Conservation (phyloP, 2,113 vertebrate genomes). For the Patagioenas fasciata region DNA sequence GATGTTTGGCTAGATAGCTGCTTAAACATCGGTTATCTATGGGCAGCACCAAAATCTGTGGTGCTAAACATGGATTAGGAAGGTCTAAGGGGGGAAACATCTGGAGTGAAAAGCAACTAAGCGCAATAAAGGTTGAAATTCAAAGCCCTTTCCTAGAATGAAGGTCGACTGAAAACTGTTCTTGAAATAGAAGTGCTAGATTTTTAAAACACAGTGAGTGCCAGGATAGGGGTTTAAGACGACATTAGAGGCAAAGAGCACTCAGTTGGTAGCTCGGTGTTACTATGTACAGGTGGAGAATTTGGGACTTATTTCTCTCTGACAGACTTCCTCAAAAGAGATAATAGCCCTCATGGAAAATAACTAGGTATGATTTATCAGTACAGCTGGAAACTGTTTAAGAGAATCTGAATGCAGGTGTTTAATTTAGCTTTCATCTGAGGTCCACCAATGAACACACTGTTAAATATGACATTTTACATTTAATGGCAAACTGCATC, state of each 20-base stretch:
- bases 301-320: neutral
- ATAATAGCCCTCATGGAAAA: conserved; percentile 3
- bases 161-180: neutral
- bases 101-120: neutral
- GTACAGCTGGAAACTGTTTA: neutral
- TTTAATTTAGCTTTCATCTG: conserved; percentile 39
- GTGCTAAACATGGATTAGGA: neutral
- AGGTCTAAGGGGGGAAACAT: neutral
- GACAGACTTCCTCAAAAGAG: conserved; percentile 23
- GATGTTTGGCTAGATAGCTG: conserved; percentile 17
- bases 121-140: neutral
- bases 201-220: conserved; percentile 28
- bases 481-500: neutral
- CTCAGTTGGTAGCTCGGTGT: neutral
- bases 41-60: neutral
- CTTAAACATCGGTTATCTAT: neutral
- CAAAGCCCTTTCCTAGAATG: neutral
- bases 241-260: neutral
- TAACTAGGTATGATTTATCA: conserved; percentile 5
- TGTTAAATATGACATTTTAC: conserved; percentile 10
- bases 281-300: neutral
- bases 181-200: neutral
- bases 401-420: neutral
- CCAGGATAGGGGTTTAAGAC: conserved; percentile 35
- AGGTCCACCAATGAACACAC: neutral